These are phyloP conservation scores for Neopelma chrysocephalum DNA, from an alignment of 2,797 vertebrate genomes.

Conservation along the genomic window DNA sequence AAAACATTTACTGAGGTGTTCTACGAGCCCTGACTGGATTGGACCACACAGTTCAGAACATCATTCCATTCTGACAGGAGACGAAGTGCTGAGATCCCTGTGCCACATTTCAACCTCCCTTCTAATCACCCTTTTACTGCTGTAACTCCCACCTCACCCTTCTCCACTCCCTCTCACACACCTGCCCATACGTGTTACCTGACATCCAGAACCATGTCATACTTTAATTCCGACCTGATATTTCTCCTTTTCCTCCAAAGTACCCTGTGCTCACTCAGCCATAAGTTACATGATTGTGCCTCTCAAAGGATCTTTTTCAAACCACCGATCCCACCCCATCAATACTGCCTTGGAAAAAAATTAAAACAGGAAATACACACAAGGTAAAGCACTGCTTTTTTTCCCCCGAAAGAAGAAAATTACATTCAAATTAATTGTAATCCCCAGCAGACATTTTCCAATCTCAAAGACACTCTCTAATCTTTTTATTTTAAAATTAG, in stretches of 20 bases:
- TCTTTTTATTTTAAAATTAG: background rate
- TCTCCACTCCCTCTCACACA: background rate
- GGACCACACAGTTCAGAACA: rapidly evolving
- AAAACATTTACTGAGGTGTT: background rate
- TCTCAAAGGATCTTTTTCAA: background rate
- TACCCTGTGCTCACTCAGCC: background rate
- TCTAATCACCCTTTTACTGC: background rate
- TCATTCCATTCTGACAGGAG: rapidly evolving
- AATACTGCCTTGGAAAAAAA: background rate
- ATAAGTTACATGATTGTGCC: rapidly evolving
- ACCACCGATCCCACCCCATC: background rate
- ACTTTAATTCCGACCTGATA: background rate
- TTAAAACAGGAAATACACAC: background rate
- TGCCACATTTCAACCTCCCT: background rate
- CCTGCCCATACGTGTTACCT: background rate
- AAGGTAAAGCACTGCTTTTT: background rate
- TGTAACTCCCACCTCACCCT: background rate
- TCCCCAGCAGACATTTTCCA: background rate
- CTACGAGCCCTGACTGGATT: rapidly evolving
- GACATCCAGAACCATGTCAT: background rate
- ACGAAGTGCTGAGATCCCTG: rapidly evolving
- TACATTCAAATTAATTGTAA: background rate
- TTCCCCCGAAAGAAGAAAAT: background rate
- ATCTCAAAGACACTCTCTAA: background rate
- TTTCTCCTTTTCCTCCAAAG: background rate